These are phyloP conservation scores for Monochamus saltuarius DNA, from an alignment of 1,140 invertebrate genomes.

Conservation along the genomic window DNA sequence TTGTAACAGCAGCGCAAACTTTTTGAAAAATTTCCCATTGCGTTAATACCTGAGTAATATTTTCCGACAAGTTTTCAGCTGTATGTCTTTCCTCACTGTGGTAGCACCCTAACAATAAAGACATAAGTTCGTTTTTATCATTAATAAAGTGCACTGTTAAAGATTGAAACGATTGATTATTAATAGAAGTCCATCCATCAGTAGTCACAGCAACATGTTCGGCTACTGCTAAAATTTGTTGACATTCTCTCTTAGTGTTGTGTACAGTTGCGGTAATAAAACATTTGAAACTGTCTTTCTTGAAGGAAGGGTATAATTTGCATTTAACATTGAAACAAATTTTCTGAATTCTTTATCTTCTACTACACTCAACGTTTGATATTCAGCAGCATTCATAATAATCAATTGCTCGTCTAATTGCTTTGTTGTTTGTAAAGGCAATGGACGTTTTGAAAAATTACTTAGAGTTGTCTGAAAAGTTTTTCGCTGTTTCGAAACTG, in stretches of 20 bases:
- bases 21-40: conserved; percentile 14
- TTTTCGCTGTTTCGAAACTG: too few species aligned
- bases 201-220: conserved; percentile 5
- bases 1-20: conserved; percentile 14
- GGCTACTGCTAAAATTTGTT: neutral
- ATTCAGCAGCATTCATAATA: conserved; percentile 14
- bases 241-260: neutral
- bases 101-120: conserved; percentile 8
- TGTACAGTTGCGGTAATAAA: neutral
- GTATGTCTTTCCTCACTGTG: conserved; percentile 15
- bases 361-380: conserved; percentile 19
- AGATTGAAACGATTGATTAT: conserved; percentile 12
- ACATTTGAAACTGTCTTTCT: conserved; percentile 14
- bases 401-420: conserved; percentile 19
- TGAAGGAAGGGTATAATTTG: conserved; percentile 12
- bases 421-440: neutral
- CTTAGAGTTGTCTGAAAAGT: too few species aligned
- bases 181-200: conserved; percentile 19
- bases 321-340: conserved; percentile 2
- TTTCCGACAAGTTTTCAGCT: conserved; percentile 9
- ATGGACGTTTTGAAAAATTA: too few species aligned
- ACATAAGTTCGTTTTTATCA: conserved; percentile 1
- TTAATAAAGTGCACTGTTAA: neutral
- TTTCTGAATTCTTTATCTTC: conserved; percentile 16
- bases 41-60: neutral